Percentiles rank a stretch among this genome's conserved stretches.
These are phyloP conservation scores for Drosophila kepulauana DNA, from an alignment of 1,140 invertebrate species.

Conservation along the genomic window DNA sequence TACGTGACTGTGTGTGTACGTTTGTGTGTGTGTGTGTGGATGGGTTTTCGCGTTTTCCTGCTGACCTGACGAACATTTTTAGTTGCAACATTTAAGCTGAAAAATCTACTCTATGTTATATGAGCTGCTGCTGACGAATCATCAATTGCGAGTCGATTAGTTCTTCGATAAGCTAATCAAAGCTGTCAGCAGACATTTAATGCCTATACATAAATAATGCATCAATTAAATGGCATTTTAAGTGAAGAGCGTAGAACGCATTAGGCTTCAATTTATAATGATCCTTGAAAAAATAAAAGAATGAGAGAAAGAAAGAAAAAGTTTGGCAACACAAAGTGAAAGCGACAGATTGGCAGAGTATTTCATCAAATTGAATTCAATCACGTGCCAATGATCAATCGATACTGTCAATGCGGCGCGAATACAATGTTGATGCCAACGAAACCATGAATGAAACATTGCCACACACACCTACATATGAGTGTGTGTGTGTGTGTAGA, in stretches of 20 bases:
- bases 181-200: background rate
- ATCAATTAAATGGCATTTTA: conserved; percentile 35
- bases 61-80: background rate
- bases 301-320: conserved; percentile 5
- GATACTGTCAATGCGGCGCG: conserved; percentile 66
- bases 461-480: conserved; percentile 1
- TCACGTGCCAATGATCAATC: conserved; percentile 83
- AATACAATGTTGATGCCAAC: conserved; percentile 63
- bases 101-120: background rate
- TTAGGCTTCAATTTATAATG: conserved; percentile 55
- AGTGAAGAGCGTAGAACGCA: conserved; percentile 42
- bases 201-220: background rate
- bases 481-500: conserved; percentile 9
- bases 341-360: conserved; percentile 74
- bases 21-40: background rate
- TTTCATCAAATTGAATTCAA: conserved; percentile 83
- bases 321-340: conserved; percentile 19
- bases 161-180: background rate
- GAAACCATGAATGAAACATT: conserved; percentile 68
- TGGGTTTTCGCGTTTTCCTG: background rate
- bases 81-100: conserved; percentile 6
- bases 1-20: background rate
- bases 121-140: background rate
- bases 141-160: conserved; percentile 7
- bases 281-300: background rate